Conservation (phyloP, 2,797 vertebrate genomes). For the Neosalanx taihuensis region DNA sequence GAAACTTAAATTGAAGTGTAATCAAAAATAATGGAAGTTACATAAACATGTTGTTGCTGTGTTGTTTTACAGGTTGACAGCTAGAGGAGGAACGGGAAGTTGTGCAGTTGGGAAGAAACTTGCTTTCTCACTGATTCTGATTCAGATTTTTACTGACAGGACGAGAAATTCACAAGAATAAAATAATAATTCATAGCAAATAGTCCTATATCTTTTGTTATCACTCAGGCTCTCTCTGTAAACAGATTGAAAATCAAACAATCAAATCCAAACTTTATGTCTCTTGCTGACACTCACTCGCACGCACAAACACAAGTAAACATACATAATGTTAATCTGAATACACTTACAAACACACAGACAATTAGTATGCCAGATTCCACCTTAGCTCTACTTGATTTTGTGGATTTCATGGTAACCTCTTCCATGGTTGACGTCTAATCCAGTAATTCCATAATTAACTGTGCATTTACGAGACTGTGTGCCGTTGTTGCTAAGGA, state of each 20-base stretch:
- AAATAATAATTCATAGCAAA: constrained; percentile 11
- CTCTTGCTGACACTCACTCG: neutral
- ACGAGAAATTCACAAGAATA: neutral
- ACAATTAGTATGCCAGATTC: neutral
- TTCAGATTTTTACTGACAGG: neutral
- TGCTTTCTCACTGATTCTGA: neutral
- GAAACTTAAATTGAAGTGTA: neutral
- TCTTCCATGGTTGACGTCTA: neutral
- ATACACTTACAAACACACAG: constrained; percentile 4
- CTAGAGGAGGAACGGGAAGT: neutral
- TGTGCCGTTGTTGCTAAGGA: too few relatives aligned
- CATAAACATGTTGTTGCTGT: neutral
- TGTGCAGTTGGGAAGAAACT: neutral
- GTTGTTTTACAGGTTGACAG: neutral
- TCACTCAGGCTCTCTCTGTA: neutral
- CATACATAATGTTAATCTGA: neutral
- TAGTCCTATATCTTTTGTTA: neutral
- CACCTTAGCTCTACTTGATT: neutral
- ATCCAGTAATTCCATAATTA: neutral
- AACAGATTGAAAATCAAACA: too few relatives aligned
- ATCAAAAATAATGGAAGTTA: neutral
- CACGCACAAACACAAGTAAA: neutral
- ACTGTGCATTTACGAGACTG: too few relatives aligned
- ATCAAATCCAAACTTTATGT: too few relatives aligned
- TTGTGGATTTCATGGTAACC: neutral